Percentiles rank a stretch among this genome's conserved stretches.
Evolutionary conservation across 2,888 invertebrate species (phyloP).

Genomic region (Microchrysa polita): DNA sequence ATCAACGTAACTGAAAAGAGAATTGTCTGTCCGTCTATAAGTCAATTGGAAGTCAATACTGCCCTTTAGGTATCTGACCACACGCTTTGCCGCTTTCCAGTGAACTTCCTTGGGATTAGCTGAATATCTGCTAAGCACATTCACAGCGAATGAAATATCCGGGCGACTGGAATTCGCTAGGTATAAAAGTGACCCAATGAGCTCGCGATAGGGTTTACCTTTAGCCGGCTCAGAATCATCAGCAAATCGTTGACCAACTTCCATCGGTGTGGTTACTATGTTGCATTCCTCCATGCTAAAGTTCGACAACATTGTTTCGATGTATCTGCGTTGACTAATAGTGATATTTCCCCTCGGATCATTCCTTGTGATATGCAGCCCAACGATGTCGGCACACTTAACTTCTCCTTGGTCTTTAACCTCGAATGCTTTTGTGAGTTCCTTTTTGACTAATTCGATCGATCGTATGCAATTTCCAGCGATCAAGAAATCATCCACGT

Average conservation of each 20-base stretch:
- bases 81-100: background rate
- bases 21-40: no score
- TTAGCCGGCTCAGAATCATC: background rate
- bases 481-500: conserved; percentile 46
- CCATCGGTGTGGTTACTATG: background rate
- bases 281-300: background rate
- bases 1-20: conserved; percentile 3
- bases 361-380: background rate
- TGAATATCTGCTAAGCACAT: background rate
- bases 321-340: background rate
- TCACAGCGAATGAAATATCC: background rate
- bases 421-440: conserved; percentile 16
- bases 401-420: background rate
- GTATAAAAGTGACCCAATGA: no score
- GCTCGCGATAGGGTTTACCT: background rate
- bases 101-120: no score
- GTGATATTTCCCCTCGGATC: background rate
- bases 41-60: conserved; percentile 1
- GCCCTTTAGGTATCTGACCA: conserved; percentile 14
- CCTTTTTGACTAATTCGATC: no score
- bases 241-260: background rate
- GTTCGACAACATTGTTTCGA: no score
- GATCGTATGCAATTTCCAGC: no score
- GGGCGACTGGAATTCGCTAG: no score
- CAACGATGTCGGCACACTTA: no score